phyloP scores from a whole-genome alignment of 2,113 vertebrate genomes.

The Solea senegalensis region DNA sequence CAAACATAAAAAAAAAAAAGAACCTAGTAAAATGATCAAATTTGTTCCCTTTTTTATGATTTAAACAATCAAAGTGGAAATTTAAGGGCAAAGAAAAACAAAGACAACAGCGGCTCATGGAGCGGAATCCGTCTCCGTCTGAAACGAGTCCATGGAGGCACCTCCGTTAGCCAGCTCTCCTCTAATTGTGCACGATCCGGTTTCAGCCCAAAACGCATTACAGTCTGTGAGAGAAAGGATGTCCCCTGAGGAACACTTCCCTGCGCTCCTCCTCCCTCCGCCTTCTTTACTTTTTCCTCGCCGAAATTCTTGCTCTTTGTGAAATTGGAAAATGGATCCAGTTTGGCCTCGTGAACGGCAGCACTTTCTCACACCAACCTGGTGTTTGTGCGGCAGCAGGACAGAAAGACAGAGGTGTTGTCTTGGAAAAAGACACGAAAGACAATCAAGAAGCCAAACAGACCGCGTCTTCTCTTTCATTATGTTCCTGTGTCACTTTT shows the following conservation, averaged over 20 bases:
- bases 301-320: conserved; percentile 7
- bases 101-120: conserved; percentile 44
- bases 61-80: too few species aligned
- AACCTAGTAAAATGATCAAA: too few species aligned
- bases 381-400: conserved; percentile 5
- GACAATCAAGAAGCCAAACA: neutral
- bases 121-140: conserved; percentile 52
- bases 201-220: conserved; percentile 64
- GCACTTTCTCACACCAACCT: conserved; percentile 68
- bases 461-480: neutral
- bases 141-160: conserved; percentile 49
- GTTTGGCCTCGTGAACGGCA: conserved; percentile 42
- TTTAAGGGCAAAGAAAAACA: neutral
- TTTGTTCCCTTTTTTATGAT: too few species aligned
- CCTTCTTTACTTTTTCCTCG: conserved; percentile 2
- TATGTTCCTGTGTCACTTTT: conserved; percentile 14
- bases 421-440: neutral
- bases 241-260: conserved; percentile 41
- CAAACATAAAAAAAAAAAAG: too few species aligned
- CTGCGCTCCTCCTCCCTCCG: conserved; percentile 3
- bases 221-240: conserved; percentile 16
- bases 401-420: neutral
- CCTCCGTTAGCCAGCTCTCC: conserved; percentile 57
- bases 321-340: conserved; percentile 36
- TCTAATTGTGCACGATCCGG: conserved; percentile 69